A percentile compares a stretch with the other conserved stretches of the same genome.
These are phyloP conservation scores for Leptogaster cylindrica DNA, from an alignment of 2,888 invertebrate species.

Conservation along the genomic window DNA sequence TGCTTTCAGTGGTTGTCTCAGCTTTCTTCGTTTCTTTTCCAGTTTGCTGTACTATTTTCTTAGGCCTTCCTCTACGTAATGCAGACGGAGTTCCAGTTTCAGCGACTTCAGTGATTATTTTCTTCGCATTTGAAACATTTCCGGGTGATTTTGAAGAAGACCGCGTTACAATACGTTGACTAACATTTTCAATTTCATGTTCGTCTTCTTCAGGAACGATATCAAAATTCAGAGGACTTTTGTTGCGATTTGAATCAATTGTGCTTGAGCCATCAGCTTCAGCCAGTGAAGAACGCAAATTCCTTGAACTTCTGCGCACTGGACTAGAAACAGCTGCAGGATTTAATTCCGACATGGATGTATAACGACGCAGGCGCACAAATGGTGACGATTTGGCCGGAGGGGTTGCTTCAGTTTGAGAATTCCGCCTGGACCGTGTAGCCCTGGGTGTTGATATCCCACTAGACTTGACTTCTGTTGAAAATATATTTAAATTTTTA, in stretches of 20 bases:
- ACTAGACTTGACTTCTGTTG: background rate
- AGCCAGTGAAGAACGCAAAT: background rate
- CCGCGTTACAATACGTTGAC: background rate
- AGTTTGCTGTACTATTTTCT: background rate
- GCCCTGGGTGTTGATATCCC: background rate
- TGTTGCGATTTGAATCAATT: background rate
- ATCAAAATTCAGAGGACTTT: background rate
- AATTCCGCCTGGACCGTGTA: background rate
- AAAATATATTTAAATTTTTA: background rate
- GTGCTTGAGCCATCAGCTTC: too few species aligned
- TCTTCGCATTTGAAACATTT: background rate
- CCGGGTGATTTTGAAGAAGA: conserved; percentile 6
- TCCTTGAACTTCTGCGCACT: conserved; percentile 13
- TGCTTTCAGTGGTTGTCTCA: background rate
- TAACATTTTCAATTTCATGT: background rate
- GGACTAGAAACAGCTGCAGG: background rate
- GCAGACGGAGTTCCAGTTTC: background rate
- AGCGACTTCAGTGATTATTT: background rate
- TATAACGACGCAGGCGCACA: background rate
- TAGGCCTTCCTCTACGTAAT: background rate
- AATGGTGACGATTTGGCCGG: conserved; percentile 4
- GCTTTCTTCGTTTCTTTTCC: background rate
- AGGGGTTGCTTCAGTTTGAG: conserved; percentile 5
- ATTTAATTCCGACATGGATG: conserved; percentile 16
- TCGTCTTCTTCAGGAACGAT: background rate